Percentiles rank a stretch among this genome's conserved stretches.
Evolutionary conservation across 2,888 invertebrate genomes (phyloP).

Genomic region (Tricholauxania praeusta): DNA sequence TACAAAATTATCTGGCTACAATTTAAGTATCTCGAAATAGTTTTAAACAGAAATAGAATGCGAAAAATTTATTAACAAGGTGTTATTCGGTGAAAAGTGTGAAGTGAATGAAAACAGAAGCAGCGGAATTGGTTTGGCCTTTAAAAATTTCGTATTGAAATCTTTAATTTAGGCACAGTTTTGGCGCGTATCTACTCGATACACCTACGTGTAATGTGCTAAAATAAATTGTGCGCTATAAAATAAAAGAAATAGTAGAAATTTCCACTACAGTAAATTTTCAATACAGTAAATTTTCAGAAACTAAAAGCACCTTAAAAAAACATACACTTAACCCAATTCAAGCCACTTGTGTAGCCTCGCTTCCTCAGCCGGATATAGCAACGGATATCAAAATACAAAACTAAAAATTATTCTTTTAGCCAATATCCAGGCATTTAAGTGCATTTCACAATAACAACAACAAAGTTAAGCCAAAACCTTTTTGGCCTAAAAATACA

Average conservation of each 20-base stretch:
- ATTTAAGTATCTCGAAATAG: too few relatives aligned
- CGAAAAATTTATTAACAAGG: too few relatives aligned
- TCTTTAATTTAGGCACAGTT: not conserved
- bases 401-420: conserved; percentile 8
- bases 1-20: too few relatives aligned
- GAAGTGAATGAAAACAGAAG: not conserved
- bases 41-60: too few relatives aligned
- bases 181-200: conserved; percentile 12
- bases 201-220: not conserved
- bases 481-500: not conserved
- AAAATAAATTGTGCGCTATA: not conserved
- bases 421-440: not conserved
- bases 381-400: not conserved
- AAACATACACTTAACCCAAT: not conserved
- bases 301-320: not conserved
- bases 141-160: not conserved
- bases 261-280: not conserved
- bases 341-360: not conserved
- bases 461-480: not conserved
- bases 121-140: conserved; percentile 4
- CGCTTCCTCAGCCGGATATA: conserved; percentile 1
- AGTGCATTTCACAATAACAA: conserved; percentile 10
- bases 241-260: not conserved
- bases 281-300: too few relatives aligned
- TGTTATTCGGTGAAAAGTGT: too few relatives aligned